Percentiles rank a stretch among this genome's conserved stretches.
Conservation (phyloP, 2,888 invertebrate genomes). For the Piscicola geometra region DNA sequence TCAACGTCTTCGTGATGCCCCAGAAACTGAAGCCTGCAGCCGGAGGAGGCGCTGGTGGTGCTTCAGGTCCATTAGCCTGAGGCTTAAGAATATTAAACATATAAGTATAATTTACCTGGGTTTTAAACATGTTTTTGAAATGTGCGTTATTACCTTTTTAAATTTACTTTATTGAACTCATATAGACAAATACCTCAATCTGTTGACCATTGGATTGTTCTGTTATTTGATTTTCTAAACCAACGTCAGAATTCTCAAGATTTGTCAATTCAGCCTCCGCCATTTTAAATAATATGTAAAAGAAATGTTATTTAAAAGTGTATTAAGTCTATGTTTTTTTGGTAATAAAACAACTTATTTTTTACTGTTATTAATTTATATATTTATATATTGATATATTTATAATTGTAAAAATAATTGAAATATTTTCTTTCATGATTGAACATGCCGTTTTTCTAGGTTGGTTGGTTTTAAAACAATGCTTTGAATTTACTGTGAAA, state of each 20-base stretch:
- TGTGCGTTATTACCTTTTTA: background rate
- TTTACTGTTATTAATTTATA: too few species aligned
- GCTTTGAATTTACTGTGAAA: too few species aligned
- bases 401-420: too few species aligned
- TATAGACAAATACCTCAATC: background rate
- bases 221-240: background rate
- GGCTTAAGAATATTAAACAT: background rate
- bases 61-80: background rate
- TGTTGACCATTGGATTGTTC: background rate
- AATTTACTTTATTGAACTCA: background rate
- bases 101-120: background rate
- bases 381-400: too few species aligned
- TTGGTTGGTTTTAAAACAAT: too few species aligned
- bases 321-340: too few species aligned
- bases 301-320: too few species aligned
- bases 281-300: constrained; percentile 10
- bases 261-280: constrained; percentile 6
- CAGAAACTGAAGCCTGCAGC: constrained; percentile 45
- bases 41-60: constrained; percentile 27
- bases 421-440: too few species aligned
- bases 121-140: too few species aligned
- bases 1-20: constrained; percentile 72
- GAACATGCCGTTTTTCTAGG: too few species aligned
- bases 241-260: background rate
- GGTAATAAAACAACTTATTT: too few species aligned